Evolutionary conservation across 2,888 invertebrate species (phyloP).

Genomic region (Perizoma flavofasciatum): DNA sequence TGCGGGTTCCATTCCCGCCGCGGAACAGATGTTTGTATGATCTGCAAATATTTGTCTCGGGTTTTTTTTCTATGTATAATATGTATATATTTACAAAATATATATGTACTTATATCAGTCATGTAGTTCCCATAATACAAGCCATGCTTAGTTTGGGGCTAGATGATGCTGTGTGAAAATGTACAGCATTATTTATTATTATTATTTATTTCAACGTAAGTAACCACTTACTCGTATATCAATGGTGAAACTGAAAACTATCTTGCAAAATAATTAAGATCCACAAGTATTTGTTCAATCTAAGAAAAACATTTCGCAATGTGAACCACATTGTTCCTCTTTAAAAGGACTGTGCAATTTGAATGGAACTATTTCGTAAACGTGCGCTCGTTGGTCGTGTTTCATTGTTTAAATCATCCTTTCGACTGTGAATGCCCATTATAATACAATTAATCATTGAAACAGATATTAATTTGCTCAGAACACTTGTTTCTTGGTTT

Average conservation of each 20-base stretch:
- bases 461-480: conserved; percentile 31
- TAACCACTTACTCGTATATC: no score
- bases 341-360: conserved; percentile 43
- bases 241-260: not conserved
- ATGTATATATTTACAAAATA: no score
- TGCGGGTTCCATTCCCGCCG: no score
- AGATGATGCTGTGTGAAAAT: no score
- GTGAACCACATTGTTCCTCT: conserved; percentile 45
- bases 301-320: conserved; percentile 28
- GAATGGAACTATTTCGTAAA: conserved; percentile 46
- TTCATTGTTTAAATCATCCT: conserved; percentile 44
- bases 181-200: no score
- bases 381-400: conserved; percentile 40
- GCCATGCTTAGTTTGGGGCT: no score
- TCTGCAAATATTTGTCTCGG: no score
- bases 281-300: conserved; percentile 23
- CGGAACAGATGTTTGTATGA: no score
- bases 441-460: conserved; percentile 44
- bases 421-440: conserved; percentile 38
- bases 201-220: no score
- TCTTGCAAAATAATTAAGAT: not conserved
- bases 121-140: no score
- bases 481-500: conserved; percentile 34
- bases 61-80: no score
- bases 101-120: no score